These are phyloP conservation scores for Drosophila azteca DNA, from an alignment of 1,140 invertebrate genomes.

Conservation along the genomic window DNA sequence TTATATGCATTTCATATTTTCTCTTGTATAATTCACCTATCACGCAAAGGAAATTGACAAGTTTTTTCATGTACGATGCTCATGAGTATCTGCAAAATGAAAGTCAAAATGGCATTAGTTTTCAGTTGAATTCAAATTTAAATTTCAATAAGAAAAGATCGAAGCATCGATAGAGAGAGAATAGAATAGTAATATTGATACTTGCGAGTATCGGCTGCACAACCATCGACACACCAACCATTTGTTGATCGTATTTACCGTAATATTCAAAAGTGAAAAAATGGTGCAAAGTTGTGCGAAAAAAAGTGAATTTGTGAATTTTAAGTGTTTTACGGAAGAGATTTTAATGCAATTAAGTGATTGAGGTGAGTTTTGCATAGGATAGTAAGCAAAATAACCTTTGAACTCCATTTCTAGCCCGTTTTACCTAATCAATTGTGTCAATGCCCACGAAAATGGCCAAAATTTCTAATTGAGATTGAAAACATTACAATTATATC, in stretches of 20 bases:
- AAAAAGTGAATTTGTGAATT: no score
- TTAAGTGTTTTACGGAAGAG: neutral
- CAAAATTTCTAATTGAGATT: slow-evolving; percentile 73
- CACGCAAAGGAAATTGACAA: slow-evolving; percentile 84
- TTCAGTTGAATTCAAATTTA: no score
- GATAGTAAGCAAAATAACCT: slow-evolving; percentile 50
- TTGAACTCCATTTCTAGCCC: slow-evolving; percentile 35
- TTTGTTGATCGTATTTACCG: no score
- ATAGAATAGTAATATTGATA: no score
- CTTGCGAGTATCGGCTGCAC: no score
- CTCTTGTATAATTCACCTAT: slow-evolving; percentile 83
- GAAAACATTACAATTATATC: slow-evolving; percentile 40
- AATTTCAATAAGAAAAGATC: no score
- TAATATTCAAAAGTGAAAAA: no score
- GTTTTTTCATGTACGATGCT: slow-evolving; percentile 84
- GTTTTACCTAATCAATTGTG: slow-evolving; percentile 64
- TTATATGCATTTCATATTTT: slow-evolving; percentile 38
- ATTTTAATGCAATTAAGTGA: neutral
- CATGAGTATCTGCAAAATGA: slow-evolving; percentile 81
- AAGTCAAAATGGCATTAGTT: neutral
- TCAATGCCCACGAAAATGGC: slow-evolving; percentile 79
- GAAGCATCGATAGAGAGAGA: no score
- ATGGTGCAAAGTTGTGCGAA: no score
- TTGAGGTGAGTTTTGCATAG: neutral
- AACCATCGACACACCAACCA: no score